phyloP scores from a whole-genome alignment of 2,113 vertebrate species.

The Suricata suricatta region DNA sequence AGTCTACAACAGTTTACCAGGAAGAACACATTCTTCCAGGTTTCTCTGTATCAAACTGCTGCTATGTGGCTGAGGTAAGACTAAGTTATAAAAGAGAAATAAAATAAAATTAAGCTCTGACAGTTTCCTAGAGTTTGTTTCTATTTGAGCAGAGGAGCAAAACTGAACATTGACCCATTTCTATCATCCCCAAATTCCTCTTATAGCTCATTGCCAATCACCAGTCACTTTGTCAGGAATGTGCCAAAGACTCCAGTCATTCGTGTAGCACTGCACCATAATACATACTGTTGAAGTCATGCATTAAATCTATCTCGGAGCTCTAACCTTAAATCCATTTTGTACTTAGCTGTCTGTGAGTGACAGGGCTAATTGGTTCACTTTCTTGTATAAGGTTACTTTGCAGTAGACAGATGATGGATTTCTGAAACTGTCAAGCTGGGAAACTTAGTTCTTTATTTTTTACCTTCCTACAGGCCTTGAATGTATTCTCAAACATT shows the following conservation, averaged over 20 bases:
- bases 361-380: conserved; percentile 67
- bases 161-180: not conserved
- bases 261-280: not conserved
- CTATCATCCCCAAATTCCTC: not conserved
- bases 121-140: not conserved
- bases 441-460: not conserved
- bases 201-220: not conserved
- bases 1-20: not conserved
- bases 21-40: not conserved
- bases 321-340: conserved; percentile 56
- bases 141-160: not conserved
- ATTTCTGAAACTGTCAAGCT: conserved; percentile 54
- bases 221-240: not conserved
- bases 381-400: conserved; percentile 42
- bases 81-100: not conserved
- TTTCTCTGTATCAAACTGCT: not conserved
- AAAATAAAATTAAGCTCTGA: not conserved
- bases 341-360: conserved; percentile 40
- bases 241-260: not conserved
- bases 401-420: not conserved
- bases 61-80: not conserved
- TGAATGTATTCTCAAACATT: not conserved
- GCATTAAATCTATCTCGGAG: conserved; percentile 4
- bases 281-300: conserved; percentile 1
- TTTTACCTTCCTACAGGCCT: not conserved